Conservation (phyloP, 2,113 vertebrate genomes). For the Gnathonemus echidnorhynchus region DNA sequence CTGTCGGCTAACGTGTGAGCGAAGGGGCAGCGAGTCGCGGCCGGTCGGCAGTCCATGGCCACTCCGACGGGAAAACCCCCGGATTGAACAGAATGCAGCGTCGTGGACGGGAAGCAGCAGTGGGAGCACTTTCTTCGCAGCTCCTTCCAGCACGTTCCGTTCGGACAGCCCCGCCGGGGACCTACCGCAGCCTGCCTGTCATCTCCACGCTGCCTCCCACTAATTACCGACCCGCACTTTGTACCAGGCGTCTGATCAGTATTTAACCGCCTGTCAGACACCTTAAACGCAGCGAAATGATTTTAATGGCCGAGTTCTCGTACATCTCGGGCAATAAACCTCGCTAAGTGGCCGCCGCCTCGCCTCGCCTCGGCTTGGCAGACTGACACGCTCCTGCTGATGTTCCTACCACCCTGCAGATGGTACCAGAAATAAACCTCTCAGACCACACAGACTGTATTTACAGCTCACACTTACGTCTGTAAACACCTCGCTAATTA, state of each 20-base stretch:
- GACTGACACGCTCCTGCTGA: conserved; percentile 30
- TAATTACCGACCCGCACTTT: background rate
- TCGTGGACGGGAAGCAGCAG: background rate
- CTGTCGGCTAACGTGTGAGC: background rate
- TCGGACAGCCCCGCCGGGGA: background rate
- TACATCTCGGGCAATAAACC: conserved; percentile 8
- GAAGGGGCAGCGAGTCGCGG: background rate
- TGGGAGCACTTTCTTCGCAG: background rate
- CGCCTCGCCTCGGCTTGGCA: background rate
- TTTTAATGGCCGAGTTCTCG: background rate
- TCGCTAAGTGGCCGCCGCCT: conserved; percentile 27
- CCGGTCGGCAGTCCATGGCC: background rate
- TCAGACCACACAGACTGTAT: conserved; percentile 65
- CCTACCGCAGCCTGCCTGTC: background rate
- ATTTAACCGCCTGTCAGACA: conserved; percentile 20
- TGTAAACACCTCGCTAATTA: conserved; percentile 54
- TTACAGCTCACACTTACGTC: conserved; percentile 50
- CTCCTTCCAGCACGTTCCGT: background rate
- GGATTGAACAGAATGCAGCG: background rate
- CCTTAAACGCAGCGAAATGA: conserved; percentile 1
- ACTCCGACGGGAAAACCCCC: background rate
- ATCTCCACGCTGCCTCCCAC: background rate
- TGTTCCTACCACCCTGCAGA: conserved; percentile 35
- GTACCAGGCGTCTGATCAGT: background rate
- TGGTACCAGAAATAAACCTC: conserved; percentile 35